Evolutionary conservation across 2,888 invertebrate species (phyloP), one percentile per base, ranked within the genome.

Genomic region (Scaptodrosophila latifasciaeformis): DNA sequence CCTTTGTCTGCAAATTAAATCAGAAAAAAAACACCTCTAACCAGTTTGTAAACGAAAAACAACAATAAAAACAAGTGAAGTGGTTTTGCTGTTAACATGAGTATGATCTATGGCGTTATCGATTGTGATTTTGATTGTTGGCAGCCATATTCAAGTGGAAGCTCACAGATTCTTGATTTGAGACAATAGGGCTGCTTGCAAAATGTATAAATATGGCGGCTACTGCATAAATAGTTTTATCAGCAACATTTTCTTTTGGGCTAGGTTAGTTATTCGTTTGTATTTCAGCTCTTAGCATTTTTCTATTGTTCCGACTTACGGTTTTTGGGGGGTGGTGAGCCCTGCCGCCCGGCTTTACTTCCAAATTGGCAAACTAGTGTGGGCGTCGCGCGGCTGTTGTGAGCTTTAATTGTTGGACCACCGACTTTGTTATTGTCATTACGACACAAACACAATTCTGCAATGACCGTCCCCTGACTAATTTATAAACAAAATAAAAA

Each of bases 171-270:
- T 29, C 24, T 48, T 50, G 55, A 43, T 37, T 74, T 62, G n/a
- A n/a, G n/a, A n/a, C n/a, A n/a, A n/a, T 55, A 75, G 69, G 59
- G 64, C 66, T 48, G 62, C 19, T 62, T 42, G 62, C 62, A 70
- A 72, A 59, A 67, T 42, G 49, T 48, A 46, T 46, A 57, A 70
- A 67, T 49, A 76, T 71, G 77, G 77, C 70, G 43, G 61, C 49
- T 49, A 24, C 9, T 24, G 24, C 13, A n/a, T n/a, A n/a, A n/a
- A n/a, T n/a, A n/a, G n/a, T 34, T 1, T 12, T 13, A 34, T n/a
- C 13, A 34, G 7, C 34, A 34, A 34, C 1, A 27, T 6, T 27
- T n/a, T 13, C 12, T 34, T 12, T 34, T 37, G 37, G 37, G 13
- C 10, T 17, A 37, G 37, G 37, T 37, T 17, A 37, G 37, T 34